Evolutionary conservation across 2,888 invertebrate species (phyloP), one percentile per base, ranked within the genome.

Genomic region (Spodoptera picta): DNA sequence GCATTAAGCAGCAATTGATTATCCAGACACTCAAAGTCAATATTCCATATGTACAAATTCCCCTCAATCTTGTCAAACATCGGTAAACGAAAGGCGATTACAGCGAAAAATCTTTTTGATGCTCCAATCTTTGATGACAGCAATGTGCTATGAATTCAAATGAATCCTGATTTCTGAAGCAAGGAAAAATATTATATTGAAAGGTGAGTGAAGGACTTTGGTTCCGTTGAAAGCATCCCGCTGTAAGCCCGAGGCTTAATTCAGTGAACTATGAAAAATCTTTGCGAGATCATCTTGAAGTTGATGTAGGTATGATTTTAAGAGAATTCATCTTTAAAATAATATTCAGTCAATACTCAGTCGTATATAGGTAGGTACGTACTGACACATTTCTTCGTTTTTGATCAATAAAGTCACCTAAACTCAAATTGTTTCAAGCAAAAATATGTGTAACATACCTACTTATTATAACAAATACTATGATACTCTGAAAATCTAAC

Each of bases 81-180:
- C 78, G 83, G 72, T 71, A 65, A 75, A 57, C 65, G 71, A 77
- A 78, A 59, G 61, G 60, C 66, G 75, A 81, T 84, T 78, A 69
- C 68, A 60, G 23, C 42, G 44, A 48, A 54, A 79, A 79, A 68
- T 75, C 66, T 69, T 70, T 82, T 81, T 81, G 77, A 80, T 66
- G 58, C 59, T 62, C 71, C 60, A 11, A 60, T 67, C 54, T 79
- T 81, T 79, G 75, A 79, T 74, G 74, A 69, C 70, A 60, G 63
- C 51, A 69, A 61, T 70, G 67, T 64, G 70, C 48, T 62, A 53
- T 65, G 73, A 81, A 81, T 77, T 74, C 57, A 64, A 79, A 77
- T 75, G 49, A 64, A 65, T 62, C 11, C 24, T n/a, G 27, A 9
- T 19, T 19, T 1, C 19, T 19, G 19, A 19, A 41, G 27, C 42